Evolutionary conservation across 35 echinoderm and acorn worm genomes (phyloP).

Genomic region (Apostichopus parvimensis): DNA sequence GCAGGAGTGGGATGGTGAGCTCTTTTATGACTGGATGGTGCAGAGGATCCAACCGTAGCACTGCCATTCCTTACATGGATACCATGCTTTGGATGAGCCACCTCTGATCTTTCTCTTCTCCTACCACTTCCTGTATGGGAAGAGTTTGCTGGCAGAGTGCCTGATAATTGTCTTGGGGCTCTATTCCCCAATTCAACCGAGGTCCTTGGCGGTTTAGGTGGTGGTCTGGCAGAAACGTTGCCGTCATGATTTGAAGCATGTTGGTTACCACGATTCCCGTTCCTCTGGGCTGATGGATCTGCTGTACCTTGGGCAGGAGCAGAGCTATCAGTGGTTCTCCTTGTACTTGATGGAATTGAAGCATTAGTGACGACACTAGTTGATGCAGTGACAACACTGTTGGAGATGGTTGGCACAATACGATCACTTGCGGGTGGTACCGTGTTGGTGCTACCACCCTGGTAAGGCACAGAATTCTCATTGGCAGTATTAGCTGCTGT

Average conservation of each 20-base stretch:
- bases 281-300: not conserved
- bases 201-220: not conserved
- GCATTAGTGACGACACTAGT: not conserved
- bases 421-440: not conserved
- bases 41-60: not conserved
- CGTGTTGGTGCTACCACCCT: not conserved
- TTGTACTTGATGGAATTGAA: not conserved
- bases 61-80: not conserved
- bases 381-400: not conserved
- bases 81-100: not conserved
- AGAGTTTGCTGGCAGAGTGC: conserved; percentile 8
- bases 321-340: not conserved
- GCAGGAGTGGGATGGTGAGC: not conserved
- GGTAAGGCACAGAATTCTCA: not conserved
- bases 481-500: not conserved
- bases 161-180: not conserved
- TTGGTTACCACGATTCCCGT: not conserved
- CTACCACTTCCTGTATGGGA: not conserved
- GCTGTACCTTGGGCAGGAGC: not conserved
- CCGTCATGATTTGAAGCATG: conserved; percentile 1
- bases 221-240: not conserved
- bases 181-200: not conserved
- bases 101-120: not conserved
- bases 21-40: conserved; percentile 17
- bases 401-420: not conserved